Conservation (phyloP, 2,797 vertebrate genomes). For the Sylvilagus floridanus region DNA sequence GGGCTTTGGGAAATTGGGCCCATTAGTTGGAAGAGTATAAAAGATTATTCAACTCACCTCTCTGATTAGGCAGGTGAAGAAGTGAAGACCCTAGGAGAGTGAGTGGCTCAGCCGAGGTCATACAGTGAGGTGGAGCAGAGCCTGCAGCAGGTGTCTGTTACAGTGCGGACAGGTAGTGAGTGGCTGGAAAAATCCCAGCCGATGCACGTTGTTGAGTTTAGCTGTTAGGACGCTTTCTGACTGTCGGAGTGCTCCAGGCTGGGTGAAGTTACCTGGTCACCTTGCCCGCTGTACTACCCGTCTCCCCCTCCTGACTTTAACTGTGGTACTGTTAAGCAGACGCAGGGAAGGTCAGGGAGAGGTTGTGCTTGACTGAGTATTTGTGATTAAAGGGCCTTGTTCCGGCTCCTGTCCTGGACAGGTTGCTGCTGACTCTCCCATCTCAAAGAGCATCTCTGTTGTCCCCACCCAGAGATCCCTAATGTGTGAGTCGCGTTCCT, state of each 20-base stretch:
- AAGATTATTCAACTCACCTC: not conserved
- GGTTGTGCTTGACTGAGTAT: not conserved
- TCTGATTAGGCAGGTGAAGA: not conserved
- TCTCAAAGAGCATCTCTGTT: not conserved
- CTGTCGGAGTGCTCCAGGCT: not conserved
- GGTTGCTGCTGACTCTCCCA: not conserved
- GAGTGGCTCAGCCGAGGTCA: conserved; percentile 8
- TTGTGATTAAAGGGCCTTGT: not conserved
- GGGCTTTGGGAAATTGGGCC: conserved; percentile 37
- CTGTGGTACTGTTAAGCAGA: not conserved
- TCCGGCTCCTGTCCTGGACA: not conserved
- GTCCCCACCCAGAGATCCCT: not conserved
- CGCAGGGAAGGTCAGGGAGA: not conserved
- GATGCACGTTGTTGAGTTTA: not conserved
- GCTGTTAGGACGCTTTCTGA: not conserved
- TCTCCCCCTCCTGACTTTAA: not conserved
- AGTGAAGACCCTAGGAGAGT: conserved; percentile 37
- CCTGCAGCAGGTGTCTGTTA: not conserved
- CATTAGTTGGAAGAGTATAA: conserved; percentile 40
- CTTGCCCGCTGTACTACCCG: not conserved
- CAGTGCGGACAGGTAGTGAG: not conserved
- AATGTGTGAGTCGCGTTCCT: not conserved
- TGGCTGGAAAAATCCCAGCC: conserved; percentile 43
- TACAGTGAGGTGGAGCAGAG: not conserved
- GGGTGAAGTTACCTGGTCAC: not conserved